Evolutionary conservation across 2,113 vertebrate genomes (phyloP).

Genomic region (Uria lomvia): DNA sequence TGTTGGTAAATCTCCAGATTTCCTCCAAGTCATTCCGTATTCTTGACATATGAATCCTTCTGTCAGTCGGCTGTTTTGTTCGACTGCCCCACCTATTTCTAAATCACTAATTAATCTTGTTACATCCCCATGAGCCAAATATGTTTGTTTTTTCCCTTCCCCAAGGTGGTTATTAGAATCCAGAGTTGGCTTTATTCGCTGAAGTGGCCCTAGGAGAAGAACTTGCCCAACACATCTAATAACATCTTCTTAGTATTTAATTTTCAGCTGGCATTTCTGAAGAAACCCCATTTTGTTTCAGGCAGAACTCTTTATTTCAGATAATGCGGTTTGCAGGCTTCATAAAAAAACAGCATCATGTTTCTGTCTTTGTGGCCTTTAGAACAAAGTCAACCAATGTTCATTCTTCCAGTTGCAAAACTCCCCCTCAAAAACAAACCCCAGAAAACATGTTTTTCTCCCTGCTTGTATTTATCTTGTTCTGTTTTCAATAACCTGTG

Average conservation of each 20-base stretch:
- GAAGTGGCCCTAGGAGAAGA: not conserved
- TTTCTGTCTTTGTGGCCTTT: not conserved
- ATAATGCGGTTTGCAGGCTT: not conserved
- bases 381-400: not conserved
- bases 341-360: not conserved
- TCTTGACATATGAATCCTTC: not conserved
- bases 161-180: not conserved
- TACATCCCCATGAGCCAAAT: not conserved
- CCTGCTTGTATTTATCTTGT: not conserved
- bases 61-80: not conserved
- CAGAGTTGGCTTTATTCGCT: not conserved
- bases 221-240: not conserved
- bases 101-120: not conserved
- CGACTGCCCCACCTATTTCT: not conserved
- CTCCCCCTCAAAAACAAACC: not conserved
- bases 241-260: not conserved
- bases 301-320: not conserved
- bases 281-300: not conserved
- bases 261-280: not conserved
- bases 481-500: conserved; percentile 20
- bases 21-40: not conserved
- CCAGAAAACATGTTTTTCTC: not conserved
- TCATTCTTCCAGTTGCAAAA: conserved; percentile 2
- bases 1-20: not conserved
- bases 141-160: not conserved